Base-by-base conservation (phyloP, 2,888 invertebrate species). In the Nomada lathburiana region DNA sequence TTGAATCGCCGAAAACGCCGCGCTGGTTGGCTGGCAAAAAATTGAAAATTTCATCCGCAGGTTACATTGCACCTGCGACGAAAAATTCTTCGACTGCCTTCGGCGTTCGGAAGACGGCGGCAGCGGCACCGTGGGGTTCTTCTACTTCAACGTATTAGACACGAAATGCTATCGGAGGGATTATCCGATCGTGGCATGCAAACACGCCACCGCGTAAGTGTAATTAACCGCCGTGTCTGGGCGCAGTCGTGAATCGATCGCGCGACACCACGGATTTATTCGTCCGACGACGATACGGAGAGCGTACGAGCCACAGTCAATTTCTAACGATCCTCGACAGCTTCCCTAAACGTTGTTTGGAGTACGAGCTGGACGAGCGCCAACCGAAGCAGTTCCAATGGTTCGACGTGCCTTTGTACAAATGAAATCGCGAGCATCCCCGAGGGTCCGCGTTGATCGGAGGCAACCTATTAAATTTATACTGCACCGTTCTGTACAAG, bases 161-260 rank as follows among this genome's bases (percentile, higher is more conserved):
- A 96, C 96, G 0, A 92, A 95, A 89, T 96, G 96, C 92, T 96
- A 94, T 90, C 94, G 94, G 77, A 85, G 95, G 42, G 96, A 96
- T 82, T 95, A 95, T 88, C 96, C 96, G 0, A 93, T 95, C 42
- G 91, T 91, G 0, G 93, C 93, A 2, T 96, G 96, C 90, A 91
- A 91, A 50, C 94, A 92, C 86, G 94, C 93, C 82, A 94, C 95
- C 91, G 95, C 95, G 96, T 96, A 91, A 93, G 94, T 92, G 3
- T 50, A 42, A 42, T 47, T 26, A 5, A n/a, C 16, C 50, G n/a
- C 20, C 47, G 47, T 16, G 47, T 36, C 29, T 47, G n/a, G n/a
- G 18, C 16, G 29, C 59, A 20, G 57, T 47, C 10, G 42, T 52
- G 26, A 59, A 20, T 20, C 29, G 36, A 57, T 26, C 53, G 42